Percentiles rank a stretch among this genome's conserved stretches.
Conservation (phyloP, 1,140 invertebrate species). For the Tetraneura akinire region DNA sequence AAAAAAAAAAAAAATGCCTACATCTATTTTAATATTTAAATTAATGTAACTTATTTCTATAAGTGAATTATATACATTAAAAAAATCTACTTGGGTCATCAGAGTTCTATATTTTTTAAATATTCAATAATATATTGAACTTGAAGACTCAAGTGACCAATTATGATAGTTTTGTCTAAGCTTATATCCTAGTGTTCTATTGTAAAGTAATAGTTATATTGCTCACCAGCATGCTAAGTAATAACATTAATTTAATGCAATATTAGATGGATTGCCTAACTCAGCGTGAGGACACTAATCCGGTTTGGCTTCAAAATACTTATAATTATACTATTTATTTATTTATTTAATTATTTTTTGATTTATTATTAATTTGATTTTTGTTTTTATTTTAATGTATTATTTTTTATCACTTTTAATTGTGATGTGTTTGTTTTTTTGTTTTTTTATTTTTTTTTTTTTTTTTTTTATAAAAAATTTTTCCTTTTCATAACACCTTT, state of each 20-base stretch:
- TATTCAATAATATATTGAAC: too few relatives aligned
- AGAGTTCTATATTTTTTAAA: too few relatives aligned
- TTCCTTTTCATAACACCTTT: conserved; percentile 48
- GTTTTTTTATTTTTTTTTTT: conserved; percentile 45
- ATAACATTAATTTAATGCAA: neutral
- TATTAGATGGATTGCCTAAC: conserved; percentile 23
- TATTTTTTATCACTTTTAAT: conserved; percentile 28
- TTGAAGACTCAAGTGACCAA: too few relatives aligned
- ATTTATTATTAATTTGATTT: conserved; percentile 6
- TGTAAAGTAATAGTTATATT: neutral
- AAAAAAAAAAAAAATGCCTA: too few relatives aligned
- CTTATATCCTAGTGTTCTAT: neutral
- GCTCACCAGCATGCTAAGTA: conserved; percentile 31
- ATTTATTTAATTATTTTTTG: neutral
- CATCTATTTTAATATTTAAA: too few relatives aligned
- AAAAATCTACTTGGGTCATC: too few relatives aligned
- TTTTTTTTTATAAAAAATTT: conserved; percentile 43
- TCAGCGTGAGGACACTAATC: conserved; percentile 54
- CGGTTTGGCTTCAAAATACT: conserved; percentile 33
- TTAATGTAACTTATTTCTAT: too few relatives aligned
- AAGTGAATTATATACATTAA: too few relatives aligned
- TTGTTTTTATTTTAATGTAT: neutral
- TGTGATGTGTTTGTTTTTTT: conserved; percentile 59
- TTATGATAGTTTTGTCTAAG: neutral
- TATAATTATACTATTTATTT: neutral